These are phyloP conservation scores for Cheilosia impressa DNA, from an alignment of 2,888 invertebrate species.

Conservation along the genomic window DNA sequence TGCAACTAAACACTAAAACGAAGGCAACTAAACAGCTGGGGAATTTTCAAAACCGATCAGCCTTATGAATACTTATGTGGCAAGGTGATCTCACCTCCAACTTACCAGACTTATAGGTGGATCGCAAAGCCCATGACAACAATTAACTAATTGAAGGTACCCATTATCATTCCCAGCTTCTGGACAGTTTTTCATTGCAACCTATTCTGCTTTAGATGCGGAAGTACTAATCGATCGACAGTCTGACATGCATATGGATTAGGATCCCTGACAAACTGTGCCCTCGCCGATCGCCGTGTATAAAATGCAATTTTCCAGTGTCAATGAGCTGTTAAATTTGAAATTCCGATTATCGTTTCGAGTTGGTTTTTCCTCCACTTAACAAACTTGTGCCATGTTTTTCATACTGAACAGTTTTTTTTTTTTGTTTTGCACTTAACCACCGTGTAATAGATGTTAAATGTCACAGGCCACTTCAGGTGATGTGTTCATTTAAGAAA, in stretches of 20 bases:
- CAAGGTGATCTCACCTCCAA: constrained; percentile 4
- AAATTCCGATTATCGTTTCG: constrained; percentile 6
- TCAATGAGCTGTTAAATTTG: not conserved
- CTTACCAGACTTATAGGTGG: not conserved
- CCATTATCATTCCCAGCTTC: constrained; percentile 5
- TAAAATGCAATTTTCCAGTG: not conserved
- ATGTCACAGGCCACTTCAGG: not conserved
- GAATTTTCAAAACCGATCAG: not conserved
- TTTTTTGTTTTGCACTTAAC: not conserved
- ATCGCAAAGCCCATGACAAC: not conserved
- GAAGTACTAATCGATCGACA: not conserved
- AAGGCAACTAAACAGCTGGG: not conserved
- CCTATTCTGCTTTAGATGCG: not conserved
- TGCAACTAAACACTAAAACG: no score
- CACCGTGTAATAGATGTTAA: not conserved
- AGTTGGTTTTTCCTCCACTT: constrained; percentile 7
- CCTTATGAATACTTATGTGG: not conserved
- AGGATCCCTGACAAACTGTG: not conserved
- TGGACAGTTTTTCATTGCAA: not conserved
- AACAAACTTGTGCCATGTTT: not conserved
- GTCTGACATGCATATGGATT: not conserved
- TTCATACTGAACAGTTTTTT: not conserved
- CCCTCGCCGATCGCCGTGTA: not conserved
- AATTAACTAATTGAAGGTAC: constrained; percentile 18
- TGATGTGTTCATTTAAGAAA: constrained; percentile 4